A percentile compares a stretch with the other conserved stretches of the same genome.
Evolutionary conservation across 2,888 invertebrate species (phyloP).

Genomic region (Dasypolia templi): DNA sequence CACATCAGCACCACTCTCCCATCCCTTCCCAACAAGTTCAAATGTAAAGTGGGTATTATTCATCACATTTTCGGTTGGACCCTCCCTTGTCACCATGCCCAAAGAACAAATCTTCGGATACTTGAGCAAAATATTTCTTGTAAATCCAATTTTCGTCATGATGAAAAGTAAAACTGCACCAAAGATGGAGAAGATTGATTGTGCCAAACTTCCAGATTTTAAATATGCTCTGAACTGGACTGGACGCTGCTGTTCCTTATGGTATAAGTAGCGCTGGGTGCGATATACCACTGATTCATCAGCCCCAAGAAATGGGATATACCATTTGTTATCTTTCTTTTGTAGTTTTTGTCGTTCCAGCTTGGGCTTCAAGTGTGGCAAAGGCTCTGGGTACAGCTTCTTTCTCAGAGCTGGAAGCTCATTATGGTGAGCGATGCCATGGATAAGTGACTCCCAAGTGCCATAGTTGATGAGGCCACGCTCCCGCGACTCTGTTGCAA

Average conservation of each 20-base stretch:
- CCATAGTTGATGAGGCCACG: slow-evolving; percentile 93
- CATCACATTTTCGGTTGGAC: slow-evolving; percentile 91
- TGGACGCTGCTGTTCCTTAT: slow-evolving; percentile 93
- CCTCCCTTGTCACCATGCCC: slow-evolving; percentile 92
- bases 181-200: slow-evolving; percentile 87
- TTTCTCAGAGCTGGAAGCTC: slow-evolving; percentile 92
- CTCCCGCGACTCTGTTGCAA: slow-evolving; percentile 68
- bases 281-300: slow-evolving; percentile 96
- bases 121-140: slow-evolving; percentile 73
- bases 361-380: slow-evolving; percentile 92
- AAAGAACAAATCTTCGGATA: slow-evolving; percentile 91
- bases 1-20: slow-evolving; percentile 90
- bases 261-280: slow-evolving; percentile 94
- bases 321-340: slow-evolving; percentile 88
- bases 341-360: slow-evolving; percentile 90
- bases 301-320: slow-evolving; percentile 95
- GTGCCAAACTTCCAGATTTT: slow-evolving; percentile 80
- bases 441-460: slow-evolving; percentile 97
- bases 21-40: slow-evolving; percentile 94
- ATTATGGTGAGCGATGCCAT: slow-evolving; percentile 92
- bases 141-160: slow-evolving; percentile 69
- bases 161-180: slow-evolving; percentile 87
- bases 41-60: slow-evolving; percentile 92
- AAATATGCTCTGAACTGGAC: slow-evolving; percentile 95
- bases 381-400: slow-evolving; percentile 91